These are phyloP conservation scores for Cygnus atratus DNA, from an alignment of 2,113 vertebrate genomes.

Conservation along the genomic window DNA sequence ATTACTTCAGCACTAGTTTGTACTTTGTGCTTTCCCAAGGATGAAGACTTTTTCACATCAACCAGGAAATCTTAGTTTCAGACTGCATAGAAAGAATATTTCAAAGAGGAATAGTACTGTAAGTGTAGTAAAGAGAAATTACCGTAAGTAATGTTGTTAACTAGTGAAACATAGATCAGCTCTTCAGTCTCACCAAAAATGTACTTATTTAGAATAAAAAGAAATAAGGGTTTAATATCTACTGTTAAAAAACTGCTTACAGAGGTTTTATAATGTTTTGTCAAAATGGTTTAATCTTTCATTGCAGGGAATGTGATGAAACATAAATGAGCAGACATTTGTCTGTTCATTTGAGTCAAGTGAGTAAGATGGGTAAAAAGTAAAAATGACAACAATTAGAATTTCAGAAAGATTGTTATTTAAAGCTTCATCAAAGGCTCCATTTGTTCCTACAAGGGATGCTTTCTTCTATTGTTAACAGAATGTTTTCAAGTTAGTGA, in stretches of 20 bases:
- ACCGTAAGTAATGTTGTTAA: neutral
- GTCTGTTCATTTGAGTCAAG: neutral
- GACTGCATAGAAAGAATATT: neutral
- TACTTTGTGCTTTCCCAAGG: neutral
- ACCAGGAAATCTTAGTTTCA: neutral
- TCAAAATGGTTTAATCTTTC: neutral
- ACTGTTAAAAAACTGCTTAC: neutral
- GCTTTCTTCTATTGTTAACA: neutral
- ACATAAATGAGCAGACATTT: neutral
- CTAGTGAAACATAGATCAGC: neutral
- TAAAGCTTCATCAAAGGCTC: neutral
- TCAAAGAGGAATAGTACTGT: neutral
- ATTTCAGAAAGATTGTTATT: neutral
- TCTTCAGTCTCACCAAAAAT: neutral
- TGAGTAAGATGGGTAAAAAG: neutral
- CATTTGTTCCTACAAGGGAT: accelerated
- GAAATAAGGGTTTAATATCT: neutral
- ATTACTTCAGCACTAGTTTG: neutral
- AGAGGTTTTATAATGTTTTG: neutral
- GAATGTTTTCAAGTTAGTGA: neutral
- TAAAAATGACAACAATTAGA: neutral
- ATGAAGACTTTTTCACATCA: neutral
- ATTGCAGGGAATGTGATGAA: neutral
- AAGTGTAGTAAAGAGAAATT: neutral
- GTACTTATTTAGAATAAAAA: neutral